phyloP scores from a whole-genome alignment of 1,140 invertebrate species.

The Drosophila miranda region DNA sequence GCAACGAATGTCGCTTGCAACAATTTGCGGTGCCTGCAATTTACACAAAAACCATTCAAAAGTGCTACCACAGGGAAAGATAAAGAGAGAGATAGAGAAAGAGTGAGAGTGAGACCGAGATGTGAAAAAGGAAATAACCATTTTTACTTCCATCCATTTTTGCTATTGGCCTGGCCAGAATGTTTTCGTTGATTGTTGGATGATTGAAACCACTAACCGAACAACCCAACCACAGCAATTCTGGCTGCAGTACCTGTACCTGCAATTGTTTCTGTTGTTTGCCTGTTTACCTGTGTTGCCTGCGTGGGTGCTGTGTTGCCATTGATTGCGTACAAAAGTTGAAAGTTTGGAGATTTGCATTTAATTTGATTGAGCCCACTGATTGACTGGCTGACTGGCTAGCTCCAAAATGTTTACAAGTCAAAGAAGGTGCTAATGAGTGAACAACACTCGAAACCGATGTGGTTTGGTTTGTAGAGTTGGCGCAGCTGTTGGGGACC shows the following conservation, averaged over 20 bases:
- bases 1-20: slow-evolving; percentile 30
- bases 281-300: too few species aligned
- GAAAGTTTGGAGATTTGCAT: slow-evolving; percentile 66
- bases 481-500: background rate
- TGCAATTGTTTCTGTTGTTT: too few species aligned
- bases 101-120: slow-evolving; percentile 4
- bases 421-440: slow-evolving; percentile 56
- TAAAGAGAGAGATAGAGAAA: background rate
- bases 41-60: slow-evolving; percentile 33
- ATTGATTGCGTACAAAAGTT: slow-evolving; percentile 57
- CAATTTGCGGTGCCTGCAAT: slow-evolving; percentile 52
- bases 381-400: slow-evolving; percentile 1
- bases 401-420: slow-evolving; percentile 36
- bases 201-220: slow-evolving; percentile 54
- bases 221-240: slow-evolving; percentile 16
- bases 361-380: slow-evolving; percentile 57
- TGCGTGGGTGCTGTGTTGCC: slow-evolving; percentile 9
- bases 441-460: slow-evolving; percentile 14
- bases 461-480: slow-evolving; percentile 2
- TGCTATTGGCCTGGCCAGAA: slow-evolving; percentile 29
- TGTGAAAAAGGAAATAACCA: slow-evolving; percentile 4
- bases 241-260: slow-evolving; percentile 15
- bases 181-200: slow-evolving; percentile 42
- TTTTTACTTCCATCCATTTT: slow-evolving; percentile 3
- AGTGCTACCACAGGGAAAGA: slow-evolving; percentile 26